Conservation (phyloP, 2,888 invertebrate genomes). For the Leptopilina myrica region DNA sequence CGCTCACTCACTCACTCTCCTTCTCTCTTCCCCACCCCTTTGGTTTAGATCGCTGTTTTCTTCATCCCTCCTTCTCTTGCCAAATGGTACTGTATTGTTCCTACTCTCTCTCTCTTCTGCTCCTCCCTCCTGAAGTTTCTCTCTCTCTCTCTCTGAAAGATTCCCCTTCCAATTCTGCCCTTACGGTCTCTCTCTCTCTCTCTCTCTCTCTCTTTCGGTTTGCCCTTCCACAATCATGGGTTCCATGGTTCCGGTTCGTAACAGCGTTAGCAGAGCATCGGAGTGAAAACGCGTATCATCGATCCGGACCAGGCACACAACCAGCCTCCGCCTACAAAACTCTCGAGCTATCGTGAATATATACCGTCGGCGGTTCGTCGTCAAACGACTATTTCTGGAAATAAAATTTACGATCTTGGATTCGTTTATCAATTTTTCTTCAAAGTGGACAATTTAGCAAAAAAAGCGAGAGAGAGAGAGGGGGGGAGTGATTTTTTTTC, state of each 20-base stretch:
- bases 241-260: conserved; percentile 46
- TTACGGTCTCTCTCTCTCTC: conserved; percentile 4
- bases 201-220: conserved; percentile 11
- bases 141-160: conserved; percentile 12
- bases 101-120: conserved; percentile 34
- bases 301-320: conserved; percentile 58
- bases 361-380: conserved; percentile 12
- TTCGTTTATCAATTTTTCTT: conserved; percentile 29
- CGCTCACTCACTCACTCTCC: not conserved
- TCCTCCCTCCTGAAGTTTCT: conserved; percentile 30
- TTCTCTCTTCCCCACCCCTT: not conserved
- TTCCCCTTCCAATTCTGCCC: conserved; percentile 36
- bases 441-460: conserved; percentile 1
- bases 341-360: conserved; percentile 44
- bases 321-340: conserved; percentile 59
- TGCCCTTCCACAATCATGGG: conserved; percentile 48
- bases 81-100: not conserved
- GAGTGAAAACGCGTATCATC: conserved; percentile 60
- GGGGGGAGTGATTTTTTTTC: not conserved
- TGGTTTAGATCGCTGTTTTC: not conserved
- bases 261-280: conserved; percentile 50
- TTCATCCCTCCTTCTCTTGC: conserved; percentile 14
- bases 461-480: not conserved
- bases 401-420: conserved; percentile 17
- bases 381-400: conserved; percentile 33